Conservation (phyloP, 2,797 vertebrate genomes). For the Melanotaenia parkinsoni region DNA sequence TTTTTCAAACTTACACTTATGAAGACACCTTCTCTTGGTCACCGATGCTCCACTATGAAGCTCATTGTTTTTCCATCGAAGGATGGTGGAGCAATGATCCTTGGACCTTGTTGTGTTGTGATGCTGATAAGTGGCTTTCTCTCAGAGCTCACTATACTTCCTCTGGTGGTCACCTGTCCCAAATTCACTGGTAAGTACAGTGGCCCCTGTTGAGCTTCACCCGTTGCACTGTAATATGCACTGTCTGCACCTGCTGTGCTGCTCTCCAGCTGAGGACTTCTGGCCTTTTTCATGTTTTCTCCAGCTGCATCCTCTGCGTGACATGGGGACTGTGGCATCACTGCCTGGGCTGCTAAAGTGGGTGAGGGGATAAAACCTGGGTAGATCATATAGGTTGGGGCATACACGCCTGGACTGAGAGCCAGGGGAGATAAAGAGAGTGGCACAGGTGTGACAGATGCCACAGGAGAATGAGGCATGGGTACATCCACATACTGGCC, state of each 20-base stretch:
- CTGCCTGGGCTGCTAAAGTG: constrained; percentile 63
- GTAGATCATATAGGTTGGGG: constrained; percentile 91
- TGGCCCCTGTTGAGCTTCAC: constrained; percentile 65
- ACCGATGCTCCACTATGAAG: constrained; percentile 97
- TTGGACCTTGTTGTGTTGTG: constrained; percentile 91
- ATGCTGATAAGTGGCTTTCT: constrained; percentile 94
- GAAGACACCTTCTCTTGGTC: constrained; percentile 71
- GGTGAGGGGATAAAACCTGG: constrained; percentile 82
- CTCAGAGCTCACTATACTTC: constrained; percentile 58
- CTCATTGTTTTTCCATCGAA: constrained; percentile 99
- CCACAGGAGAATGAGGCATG: constrained; percentile 81
- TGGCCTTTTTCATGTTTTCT: constrained; percentile 59
- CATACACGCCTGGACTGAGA: constrained; percentile 83
- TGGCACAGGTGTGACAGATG: constrained; percentile 84
- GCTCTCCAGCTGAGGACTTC: constrained; percentile 22
- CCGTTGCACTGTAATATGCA: constrained; percentile 87
- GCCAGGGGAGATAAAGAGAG: constrained; percentile 87
- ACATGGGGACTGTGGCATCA: constrained; percentile 56
- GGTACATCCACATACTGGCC: constrained; percentile 95
- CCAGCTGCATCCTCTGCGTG: constrained; percentile 46
- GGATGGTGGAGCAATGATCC: constrained; percentile 93
- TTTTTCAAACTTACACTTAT: constrained; percentile 66
- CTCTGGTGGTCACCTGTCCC: constrained; percentile 67
- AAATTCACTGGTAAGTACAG: constrained; percentile 56
- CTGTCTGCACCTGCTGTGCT: constrained; percentile 75